phyloP scores from a whole-genome alignment of 1,140 invertebrate species.

The Calliphora vicina region DNA sequence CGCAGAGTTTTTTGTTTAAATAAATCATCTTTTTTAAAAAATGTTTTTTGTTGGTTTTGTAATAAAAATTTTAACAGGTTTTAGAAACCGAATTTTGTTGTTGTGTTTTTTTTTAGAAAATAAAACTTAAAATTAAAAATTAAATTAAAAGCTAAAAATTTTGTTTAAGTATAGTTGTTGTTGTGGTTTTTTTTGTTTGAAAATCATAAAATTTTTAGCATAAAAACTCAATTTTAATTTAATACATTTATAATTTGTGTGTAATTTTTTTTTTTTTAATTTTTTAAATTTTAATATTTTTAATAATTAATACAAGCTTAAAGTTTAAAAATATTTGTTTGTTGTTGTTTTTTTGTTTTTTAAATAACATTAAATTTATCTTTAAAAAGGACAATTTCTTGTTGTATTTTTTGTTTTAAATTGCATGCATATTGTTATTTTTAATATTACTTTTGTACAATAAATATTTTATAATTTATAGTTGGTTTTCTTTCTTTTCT shows the following conservation, averaged over 20 bases:
- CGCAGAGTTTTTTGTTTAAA: background rate
- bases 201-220: background rate
- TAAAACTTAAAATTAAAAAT: background rate
- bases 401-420: background rate
- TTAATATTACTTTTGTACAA: background rate
- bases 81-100: background rate
- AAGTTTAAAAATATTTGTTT: slow-evolving; percentile 19
- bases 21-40: background rate
- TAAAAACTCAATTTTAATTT: slow-evolving; percentile 13
- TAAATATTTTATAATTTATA: background rate
- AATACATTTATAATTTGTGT: slow-evolving; percentile 24
- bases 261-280: slow-evolving; percentile 13
- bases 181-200: slow-evolving; percentile 4
- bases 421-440: slow-evolving; percentile 13
- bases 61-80: background rate
- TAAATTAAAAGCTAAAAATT: too few species aligned
- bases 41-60: background rate
- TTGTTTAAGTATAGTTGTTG: background rate
- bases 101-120: background rate
- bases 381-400: slow-evolving; percentile 23
- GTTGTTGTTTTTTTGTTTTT: slow-evolving; percentile 10
- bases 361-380: background rate
- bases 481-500: background rate
- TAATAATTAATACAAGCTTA: slow-evolving; percentile 30
- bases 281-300: slow-evolving; percentile 26